phyloP scores from a whole-genome alignment of 2,888 invertebrate genomes.

The Pheosia tremula region DNA sequence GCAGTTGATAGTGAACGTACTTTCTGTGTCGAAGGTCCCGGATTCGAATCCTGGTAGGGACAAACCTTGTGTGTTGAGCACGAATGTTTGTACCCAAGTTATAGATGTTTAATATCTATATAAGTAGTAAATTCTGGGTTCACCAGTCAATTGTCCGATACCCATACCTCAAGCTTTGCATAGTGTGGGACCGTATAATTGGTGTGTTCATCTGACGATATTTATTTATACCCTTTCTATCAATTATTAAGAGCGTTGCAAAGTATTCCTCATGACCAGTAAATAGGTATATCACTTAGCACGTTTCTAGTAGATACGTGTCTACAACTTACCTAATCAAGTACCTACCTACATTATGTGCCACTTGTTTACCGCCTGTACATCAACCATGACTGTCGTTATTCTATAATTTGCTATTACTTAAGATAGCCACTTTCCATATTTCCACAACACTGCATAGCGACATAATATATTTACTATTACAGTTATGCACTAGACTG shows the following conservation, averaged over 20 bases:
- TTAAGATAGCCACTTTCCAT: conserved; percentile 54
- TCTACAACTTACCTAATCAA: conserved; percentile 22
- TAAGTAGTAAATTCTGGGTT: too few relatives aligned
- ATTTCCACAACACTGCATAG: conserved; percentile 51
- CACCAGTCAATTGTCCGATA: too few relatives aligned
- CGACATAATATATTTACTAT: conserved; percentile 33
- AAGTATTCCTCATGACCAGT: conserved; percentile 5
- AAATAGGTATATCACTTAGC: conserved; percentile 15
- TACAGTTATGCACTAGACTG: conserved; percentile 15
- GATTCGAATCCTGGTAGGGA: too few relatives aligned
- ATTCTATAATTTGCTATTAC: conserved; percentile 44
- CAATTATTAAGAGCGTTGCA: background rate
- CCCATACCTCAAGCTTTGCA: too few relatives aligned
- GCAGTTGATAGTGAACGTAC: too few relatives aligned
- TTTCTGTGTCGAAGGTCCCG: too few relatives aligned
- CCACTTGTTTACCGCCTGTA: conserved; percentile 50
- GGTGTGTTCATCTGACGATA: background rate
- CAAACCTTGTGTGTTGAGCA: too few relatives aligned
- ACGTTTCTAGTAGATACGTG: conserved; percentile 20
- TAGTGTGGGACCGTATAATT: too few relatives aligned
- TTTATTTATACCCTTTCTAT: background rate
- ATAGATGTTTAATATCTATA: too few relatives aligned
- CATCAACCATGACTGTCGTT: conserved; percentile 38
- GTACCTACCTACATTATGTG: conserved; percentile 25
- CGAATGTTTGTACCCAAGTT: too few relatives aligned